Evolutionary conservation across 35 echinoderm and acorn worm species (phyloP).

Genomic region (Ptychodera flava): DNA sequence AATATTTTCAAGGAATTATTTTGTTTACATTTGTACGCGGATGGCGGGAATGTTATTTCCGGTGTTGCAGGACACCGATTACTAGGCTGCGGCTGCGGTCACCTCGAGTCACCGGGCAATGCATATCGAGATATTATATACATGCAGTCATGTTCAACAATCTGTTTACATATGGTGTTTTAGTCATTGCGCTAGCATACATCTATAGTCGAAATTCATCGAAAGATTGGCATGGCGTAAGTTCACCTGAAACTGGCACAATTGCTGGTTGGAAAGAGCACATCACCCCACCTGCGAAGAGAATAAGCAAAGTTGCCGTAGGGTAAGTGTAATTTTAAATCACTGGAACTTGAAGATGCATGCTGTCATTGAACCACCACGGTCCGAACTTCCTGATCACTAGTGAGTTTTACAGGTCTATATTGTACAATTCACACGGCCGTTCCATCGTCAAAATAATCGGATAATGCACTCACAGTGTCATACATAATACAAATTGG

Average conservation of each 20-base stretch:
- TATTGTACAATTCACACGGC: too few species aligned
- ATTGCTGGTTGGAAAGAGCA: background rate
- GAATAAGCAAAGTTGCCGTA: background rate
- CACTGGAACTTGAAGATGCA: too few species aligned
- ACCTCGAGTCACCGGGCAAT: background rate
- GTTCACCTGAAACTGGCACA: background rate
- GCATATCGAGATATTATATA: too few species aligned
- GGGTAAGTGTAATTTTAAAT: background rate
- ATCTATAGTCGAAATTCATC: background rate
- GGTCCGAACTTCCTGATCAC: too few species aligned
- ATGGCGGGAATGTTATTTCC: background rate
- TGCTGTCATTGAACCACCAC: too few species aligned
- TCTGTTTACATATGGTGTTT: background rate
- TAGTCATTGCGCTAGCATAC: constrained; percentile 5
- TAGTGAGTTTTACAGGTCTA: too few species aligned
- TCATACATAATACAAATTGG: too few species aligned
- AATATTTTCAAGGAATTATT: background rate
- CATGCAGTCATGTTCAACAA: background rate
- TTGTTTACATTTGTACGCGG: background rate
- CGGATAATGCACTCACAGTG: too few species aligned
- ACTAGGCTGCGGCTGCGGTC: too few species aligned
- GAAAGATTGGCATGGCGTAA: background rate
- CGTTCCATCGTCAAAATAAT: too few species aligned
- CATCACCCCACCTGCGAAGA: background rate
- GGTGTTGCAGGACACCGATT: background rate